These are phyloP conservation scores for Zaprionus ghesquierei DNA, from an alignment of 1,140 invertebrate genomes.

Conservation along the genomic window DNA sequence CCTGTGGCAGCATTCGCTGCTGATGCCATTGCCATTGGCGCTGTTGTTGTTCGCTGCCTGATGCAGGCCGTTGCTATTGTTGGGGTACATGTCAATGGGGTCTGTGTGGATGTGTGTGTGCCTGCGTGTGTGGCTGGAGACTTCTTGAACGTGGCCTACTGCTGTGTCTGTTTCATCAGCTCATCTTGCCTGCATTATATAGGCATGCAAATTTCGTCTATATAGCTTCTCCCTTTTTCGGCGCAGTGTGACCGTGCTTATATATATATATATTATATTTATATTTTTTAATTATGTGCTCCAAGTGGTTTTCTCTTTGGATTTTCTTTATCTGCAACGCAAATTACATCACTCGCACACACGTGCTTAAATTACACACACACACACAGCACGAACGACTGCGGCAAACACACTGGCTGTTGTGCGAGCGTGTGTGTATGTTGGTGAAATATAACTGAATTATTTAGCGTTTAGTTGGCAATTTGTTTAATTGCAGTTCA, in stretches of 20 bases:
- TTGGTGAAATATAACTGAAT: neutral
- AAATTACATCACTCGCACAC: slow-evolving; percentile 60
- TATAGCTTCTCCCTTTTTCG: neutral
- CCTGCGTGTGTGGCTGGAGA: neutral
- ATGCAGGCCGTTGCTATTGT: slow-evolving; percentile 1
- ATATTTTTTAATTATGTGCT: neutral
- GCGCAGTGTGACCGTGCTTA: slow-evolving; percentile 13
- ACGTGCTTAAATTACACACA: slow-evolving; percentile 10
- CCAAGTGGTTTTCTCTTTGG: slow-evolving; percentile 2
- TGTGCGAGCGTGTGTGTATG: neutral
- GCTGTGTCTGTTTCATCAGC: neutral
- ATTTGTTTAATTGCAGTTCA: neutral
- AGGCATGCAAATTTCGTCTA: neutral
- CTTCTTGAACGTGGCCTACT: neutral
- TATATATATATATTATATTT: slow-evolving; percentile 36
- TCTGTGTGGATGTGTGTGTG: slow-evolving; percentile 1
- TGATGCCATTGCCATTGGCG: neutral
- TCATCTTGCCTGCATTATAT: neutral
- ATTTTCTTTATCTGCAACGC: slow-evolving; percentile 34
- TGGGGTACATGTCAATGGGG: slow-evolving; percentile 12
- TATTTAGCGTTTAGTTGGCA: slow-evolving; percentile 4
- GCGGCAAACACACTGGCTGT: neutral
- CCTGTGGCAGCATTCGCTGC: neutral
- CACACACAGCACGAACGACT: neutral
- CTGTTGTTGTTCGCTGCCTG: neutral